Evolutionary conservation across 30 jellyfish, hydroid and myxozoan species (phyloP).

Genomic region (Euphysa ruthae): DNA sequence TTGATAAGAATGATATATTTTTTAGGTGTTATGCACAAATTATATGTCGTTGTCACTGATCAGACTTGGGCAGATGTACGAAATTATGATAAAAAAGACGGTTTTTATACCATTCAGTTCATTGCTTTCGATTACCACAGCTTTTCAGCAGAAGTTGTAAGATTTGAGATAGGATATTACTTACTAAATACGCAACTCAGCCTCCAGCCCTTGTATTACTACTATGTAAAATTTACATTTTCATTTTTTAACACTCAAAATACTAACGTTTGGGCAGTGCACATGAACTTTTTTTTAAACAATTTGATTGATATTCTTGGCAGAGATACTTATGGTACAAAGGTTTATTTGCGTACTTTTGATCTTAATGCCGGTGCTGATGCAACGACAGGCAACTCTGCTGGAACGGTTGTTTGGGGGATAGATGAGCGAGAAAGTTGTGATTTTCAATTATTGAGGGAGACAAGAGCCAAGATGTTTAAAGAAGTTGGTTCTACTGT

Average conservation of each 20-base stretch:
- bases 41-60: conserved; percentile 1
- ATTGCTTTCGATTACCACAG: no score
- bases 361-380: neutral
- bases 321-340: neutral
- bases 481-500: conserved; percentile 3
- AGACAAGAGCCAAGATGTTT: conserved; percentile 33
- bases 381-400: neutral
- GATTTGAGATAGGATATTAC: no score
- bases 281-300: conserved; percentile 17
- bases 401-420: conserved; percentile 25
- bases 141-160: no score
- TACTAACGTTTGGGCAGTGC: neutral
- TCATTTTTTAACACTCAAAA: conserved; percentile 1
- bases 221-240: conserved; percentile 12
- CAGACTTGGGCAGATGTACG: neutral
- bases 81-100: no score
- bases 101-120: no score
- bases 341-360: conserved; percentile 3
- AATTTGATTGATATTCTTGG: conserved; percentile 6
- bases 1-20: neutral
- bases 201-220: neutral
- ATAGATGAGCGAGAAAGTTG: conserved; percentile 13
- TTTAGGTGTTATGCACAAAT: neutral
- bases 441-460: conserved; percentile 21
- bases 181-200: neutral